Base-by-base conservation (phyloP, 1,140 invertebrate species). In the Lepidurus couesii region DNA sequence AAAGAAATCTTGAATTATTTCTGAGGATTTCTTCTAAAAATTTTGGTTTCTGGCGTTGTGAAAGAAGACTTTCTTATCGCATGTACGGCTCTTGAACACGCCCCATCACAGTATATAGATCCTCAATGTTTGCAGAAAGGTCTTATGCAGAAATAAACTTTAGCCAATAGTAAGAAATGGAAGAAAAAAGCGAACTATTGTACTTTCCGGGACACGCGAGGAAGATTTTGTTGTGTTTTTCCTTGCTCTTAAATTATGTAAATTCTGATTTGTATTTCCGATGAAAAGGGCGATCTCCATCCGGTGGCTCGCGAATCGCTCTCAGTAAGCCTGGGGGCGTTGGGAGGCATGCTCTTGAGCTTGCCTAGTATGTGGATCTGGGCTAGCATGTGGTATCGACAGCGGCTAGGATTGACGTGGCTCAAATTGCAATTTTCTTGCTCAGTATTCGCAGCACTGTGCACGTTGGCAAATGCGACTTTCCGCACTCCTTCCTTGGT, bases 361-460 rank as follows among this genome's bases (percentile, higher is more conserved):
- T 65, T 65, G 53, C 53, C 53, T n/a, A 65, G 53, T 65, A 65
- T 65, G 16, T 65, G 53, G 21, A 11, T 47, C 42, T 53, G 45
- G 44, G 45, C 44, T 16, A 44, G n/a, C 1, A 77, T 21, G 21
- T 77, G 76, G 76, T 77, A 65, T 26, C 76, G 44, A 26, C 44
- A 44, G n/a, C 76, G 76, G 24, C 13, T 26, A 26, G 44, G 45
- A 11, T 77, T 45, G 76, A 13, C 44, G 4, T 77, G 76, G 76
- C 65, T 77, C 42, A 45, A 77, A 77, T 53, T 77, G 24, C 76
- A 77, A 47, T 47, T 77, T 13, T 26, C 24, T 16, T 26, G 45
- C 24, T 45, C 76, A 65, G 44, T 77, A 53, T 45, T 77, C 44
- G 44, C 76, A 13, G 53, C 13, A 65, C 53, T 65, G 53, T 65